Conservation (phyloP, 2,113 vertebrate genomes). For the Acanthisitta chloris region DNA sequence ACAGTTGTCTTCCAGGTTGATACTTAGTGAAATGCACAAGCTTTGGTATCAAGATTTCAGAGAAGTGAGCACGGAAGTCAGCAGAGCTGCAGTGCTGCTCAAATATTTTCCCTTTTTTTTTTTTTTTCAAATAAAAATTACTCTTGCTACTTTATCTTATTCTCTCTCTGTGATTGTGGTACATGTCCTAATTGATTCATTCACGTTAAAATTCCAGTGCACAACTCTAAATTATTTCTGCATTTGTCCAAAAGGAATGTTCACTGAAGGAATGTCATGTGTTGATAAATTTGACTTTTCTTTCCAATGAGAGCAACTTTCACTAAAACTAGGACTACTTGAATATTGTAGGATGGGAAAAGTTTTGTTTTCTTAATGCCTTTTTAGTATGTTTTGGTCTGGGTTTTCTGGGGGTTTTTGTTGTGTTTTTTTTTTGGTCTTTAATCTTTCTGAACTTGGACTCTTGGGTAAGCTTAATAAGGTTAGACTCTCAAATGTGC, state of each 20-base stretch:
- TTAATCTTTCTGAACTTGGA: neutral
- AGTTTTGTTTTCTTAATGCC: neutral
- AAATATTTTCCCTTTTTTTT: fast-evolving
- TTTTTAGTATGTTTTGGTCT: neutral
- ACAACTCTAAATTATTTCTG: neutral
- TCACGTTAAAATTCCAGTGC: neutral
- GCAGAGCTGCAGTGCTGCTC: neutral
- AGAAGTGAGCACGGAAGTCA: neutral
- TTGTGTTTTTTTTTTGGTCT: neutral
- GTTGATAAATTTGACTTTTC: neutral
- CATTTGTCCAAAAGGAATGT: neutral
- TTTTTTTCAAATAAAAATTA: neutral
- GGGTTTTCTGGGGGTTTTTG: neutral
- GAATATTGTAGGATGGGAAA: neutral
- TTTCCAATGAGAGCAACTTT: neutral
- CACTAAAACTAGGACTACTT: neutral
- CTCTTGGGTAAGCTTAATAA: neutral
- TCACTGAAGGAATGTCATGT: neutral
- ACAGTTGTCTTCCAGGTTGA: neutral
- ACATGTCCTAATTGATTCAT: neutral
- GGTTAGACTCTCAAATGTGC: neutral
- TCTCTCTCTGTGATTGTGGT: neutral
- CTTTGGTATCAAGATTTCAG: neutral
- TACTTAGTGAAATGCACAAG: neutral
- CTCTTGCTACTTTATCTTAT: neutral